Percentiles rank a stretch among this genome's conserved stretches.
Evolutionary conservation across 1,140 invertebrate species (phyloP).

Genomic region (Pararge aegeria): DNA sequence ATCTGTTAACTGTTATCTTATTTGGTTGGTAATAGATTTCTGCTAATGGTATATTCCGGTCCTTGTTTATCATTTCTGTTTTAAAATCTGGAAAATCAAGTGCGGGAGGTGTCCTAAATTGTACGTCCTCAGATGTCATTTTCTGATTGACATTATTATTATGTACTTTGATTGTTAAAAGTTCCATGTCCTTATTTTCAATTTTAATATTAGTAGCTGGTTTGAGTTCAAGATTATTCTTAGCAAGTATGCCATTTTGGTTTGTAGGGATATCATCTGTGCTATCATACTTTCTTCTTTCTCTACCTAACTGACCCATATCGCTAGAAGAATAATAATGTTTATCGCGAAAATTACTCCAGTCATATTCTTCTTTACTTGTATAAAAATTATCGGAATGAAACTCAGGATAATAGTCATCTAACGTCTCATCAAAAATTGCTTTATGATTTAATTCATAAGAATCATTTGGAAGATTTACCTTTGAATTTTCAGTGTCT

Average conservation of each 20-base stretch:
- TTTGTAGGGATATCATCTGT: neutral
- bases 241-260: neutral
- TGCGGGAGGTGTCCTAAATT: slow-evolving; percentile 21
- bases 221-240: neutral
- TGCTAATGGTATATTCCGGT: neutral
- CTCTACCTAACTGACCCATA: slow-evolving; percentile 13
- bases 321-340: slow-evolving; percentile 37
- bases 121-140: slow-evolving; percentile 8
- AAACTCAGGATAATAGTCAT: slow-evolving; percentile 64
- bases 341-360: slow-evolving; percentile 41
- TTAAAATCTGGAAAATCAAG: slow-evolving; percentile 30
- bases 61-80: slow-evolving; percentile 27
- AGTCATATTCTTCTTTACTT: slow-evolving; percentile 43
- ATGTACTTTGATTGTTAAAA: neutral
- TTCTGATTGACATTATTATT: neutral
- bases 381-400: slow-evolving; percentile 41
- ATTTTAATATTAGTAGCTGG: neutral
- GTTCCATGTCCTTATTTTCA: neutral
- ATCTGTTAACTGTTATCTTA: neutral
- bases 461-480: neutral
- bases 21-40: slow-evolving; percentile 6
- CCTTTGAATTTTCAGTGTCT: neutral
- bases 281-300: slow-evolving; percentile 8
- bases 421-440: neutral
- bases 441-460: neutral